These are phyloP conservation scores for Philereme transversata DNA, from an alignment of 2,888 invertebrate species.

Conservation along the genomic window DNA sequence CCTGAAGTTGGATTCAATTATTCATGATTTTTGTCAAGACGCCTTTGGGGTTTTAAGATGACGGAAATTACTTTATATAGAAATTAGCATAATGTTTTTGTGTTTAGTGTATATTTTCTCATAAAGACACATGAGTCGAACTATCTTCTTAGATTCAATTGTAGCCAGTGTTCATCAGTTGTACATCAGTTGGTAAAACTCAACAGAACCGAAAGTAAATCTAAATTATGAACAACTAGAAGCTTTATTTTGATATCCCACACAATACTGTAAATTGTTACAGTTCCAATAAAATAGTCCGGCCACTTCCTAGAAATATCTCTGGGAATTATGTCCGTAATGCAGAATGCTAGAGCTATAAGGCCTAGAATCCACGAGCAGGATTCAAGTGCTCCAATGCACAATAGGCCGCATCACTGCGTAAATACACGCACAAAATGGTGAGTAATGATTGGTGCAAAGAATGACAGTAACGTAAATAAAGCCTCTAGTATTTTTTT, in stretches of 20 bases:
- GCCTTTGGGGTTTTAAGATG: no score
- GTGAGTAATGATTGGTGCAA: conserved; percentile 36
- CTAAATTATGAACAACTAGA: no score
- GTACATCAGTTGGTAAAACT: no score
- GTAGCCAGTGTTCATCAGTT: no score
- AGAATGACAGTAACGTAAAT: conserved; percentile 8
- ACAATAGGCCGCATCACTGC: conserved; percentile 52
- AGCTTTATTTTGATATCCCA: not conserved
- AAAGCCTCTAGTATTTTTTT: no score
- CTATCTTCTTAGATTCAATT: no score
- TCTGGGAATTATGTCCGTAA: conserved; percentile 17
- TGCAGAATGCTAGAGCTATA: not conserved
- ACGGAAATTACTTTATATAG: no score
- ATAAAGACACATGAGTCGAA: no score
- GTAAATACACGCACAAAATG: conserved; percentile 41
- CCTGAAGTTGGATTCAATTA: not conserved
- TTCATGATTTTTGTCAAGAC: not conserved
- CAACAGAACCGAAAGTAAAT: no score
- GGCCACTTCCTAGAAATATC: conserved; percentile 14
- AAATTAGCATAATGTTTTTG: no score
- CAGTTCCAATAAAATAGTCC: conserved; percentile 14
- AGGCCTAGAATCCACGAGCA: conserved; percentile 9
- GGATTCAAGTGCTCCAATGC: conserved; percentile 21
- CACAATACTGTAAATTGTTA: conserved; percentile 17
- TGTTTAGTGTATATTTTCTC: no score